Base-by-base conservation (phyloP, 2,888 invertebrate species). In the Orthonevra nobilis region DNA sequence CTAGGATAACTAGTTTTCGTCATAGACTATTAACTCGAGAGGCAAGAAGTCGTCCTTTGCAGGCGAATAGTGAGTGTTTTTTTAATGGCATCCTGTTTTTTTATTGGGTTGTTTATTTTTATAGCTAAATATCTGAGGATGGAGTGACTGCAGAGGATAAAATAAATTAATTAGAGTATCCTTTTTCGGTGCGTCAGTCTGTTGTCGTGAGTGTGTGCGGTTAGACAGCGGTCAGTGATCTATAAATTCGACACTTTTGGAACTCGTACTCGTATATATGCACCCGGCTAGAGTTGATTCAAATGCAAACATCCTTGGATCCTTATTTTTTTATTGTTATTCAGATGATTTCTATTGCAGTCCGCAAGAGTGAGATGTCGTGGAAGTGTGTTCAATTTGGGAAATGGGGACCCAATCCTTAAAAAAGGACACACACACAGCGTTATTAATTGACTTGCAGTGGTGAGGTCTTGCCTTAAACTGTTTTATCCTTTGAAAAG, bases 121-220 rank as follows among this genome's bases (percentile, higher is more conserved):
- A 75, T 61, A 48, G 46, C 68, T 61, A 52, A 74, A 32, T 60
- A 46, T 46, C 32, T 61, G 40, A 54, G 14, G n/a, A 32, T 38
- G 19, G 20, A 61, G 14, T 38, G 46, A 61, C 36, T 48, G 54
- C 36, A 56, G 23, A 46, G 63, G 63, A 72, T 54, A 34, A 61
- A 48, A 75, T 75, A 56, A 75, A 75, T 75, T 68, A 75, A 75
- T 69, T 61, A 75, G 61, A 75, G 68, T 68, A 61, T 61, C 44
- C 54, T 61, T 69, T 75, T 4, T 34, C 46, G 19, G 20, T 5
- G 64, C 58, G 48, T 50, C 15, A 28, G 15, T 38, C n/a, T 6
- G 19, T 63, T 26, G 6, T 19, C 46, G n/a, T 42, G 54, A 46
- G 34, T 61, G 34, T 61, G 68, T 75, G 74, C 74, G 74, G 74